These are phyloP conservation scores for Porites divaricata DNA, from an alignment of 92 coral and sea anemone genomes.

Conservation along the genomic window DNA sequence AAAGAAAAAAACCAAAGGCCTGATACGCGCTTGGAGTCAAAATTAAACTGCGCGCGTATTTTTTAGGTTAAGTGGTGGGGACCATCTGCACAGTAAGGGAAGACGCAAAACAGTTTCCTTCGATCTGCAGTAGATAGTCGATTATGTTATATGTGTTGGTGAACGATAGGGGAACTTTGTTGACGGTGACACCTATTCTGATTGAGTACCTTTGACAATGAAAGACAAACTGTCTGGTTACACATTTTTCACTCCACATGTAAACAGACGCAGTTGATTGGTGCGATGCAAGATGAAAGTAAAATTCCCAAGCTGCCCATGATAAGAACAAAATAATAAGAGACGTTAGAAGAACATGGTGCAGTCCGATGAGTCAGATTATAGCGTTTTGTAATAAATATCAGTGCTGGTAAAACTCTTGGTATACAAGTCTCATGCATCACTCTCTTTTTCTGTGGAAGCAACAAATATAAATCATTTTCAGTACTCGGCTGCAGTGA, in stretches of 20 bases:
- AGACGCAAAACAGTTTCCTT: neutral
- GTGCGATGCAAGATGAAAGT: too few relatives aligned
- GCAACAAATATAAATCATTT: neutral
- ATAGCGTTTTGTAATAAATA: neutral
- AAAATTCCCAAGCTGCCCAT: neutral
- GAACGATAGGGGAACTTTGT: too few relatives aligned
- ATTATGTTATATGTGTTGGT: too few relatives aligned
- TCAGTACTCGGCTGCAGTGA: too few relatives aligned
- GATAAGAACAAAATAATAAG: too few relatives aligned
- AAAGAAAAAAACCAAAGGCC: too few relatives aligned
- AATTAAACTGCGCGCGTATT: too few relatives aligned
- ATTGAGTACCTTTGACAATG: neutral
- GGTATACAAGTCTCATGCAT: slow-evolving; percentile 2
- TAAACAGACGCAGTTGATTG: neutral
- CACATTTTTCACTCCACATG: slow-evolving; percentile 28
- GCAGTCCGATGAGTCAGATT: too few relatives aligned
- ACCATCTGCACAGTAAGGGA: neutral
- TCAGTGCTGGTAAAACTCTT: neutral
- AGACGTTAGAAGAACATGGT: neutral
- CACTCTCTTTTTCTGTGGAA: slow-evolving; percentile 23
- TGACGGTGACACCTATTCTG: too few relatives aligned
- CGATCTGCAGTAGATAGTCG: neutral
- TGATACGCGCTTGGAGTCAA: too few relatives aligned
- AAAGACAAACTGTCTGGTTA: neutral
- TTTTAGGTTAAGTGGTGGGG: too few relatives aligned